Evolutionary conservation across 1,140 invertebrate genomes (phyloP).

Genomic region (Penaeus indicus): DNA sequence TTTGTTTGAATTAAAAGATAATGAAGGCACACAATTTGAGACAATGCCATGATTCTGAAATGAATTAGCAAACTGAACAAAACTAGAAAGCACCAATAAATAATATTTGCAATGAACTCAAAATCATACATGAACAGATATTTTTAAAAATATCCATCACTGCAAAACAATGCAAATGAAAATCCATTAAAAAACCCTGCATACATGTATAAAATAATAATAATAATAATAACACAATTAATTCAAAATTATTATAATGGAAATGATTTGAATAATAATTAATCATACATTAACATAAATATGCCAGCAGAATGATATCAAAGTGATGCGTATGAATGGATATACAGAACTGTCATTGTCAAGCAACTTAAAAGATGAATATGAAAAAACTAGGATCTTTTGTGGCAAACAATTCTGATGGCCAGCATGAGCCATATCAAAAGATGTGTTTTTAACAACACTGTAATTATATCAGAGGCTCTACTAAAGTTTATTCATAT

Average conservation of each 20-base stretch:
- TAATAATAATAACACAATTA: background rate
- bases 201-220: background rate
- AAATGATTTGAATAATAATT: conserved; percentile 1
- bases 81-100: background rate
- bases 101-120: background rate
- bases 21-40: background rate
- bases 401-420: too few relatives aligned
- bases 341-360: too few relatives aligned
- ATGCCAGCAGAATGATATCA: too few relatives aligned
- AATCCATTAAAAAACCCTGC: too few relatives aligned
- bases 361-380: too few relatives aligned
- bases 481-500: too few relatives aligned
- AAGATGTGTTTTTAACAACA: too few relatives aligned
- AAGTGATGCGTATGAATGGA: too few relatives aligned
- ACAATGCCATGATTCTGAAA: background rate
- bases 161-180: too few relatives aligned
- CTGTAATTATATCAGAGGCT: too few relatives aligned
- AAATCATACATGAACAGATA: background rate
- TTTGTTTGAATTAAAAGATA: background rate
- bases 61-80: background rate
- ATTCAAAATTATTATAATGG: background rate
- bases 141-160: background rate
- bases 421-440: too few relatives aligned
- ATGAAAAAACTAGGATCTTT: too few relatives aligned
- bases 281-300: background rate